Percentiles rank a stretch among this genome's conserved stretches.
These are phyloP conservation scores for Paracyclopina nana DNA, from an alignment of 1,140 invertebrate species.

Conservation along the genomic window DNA sequence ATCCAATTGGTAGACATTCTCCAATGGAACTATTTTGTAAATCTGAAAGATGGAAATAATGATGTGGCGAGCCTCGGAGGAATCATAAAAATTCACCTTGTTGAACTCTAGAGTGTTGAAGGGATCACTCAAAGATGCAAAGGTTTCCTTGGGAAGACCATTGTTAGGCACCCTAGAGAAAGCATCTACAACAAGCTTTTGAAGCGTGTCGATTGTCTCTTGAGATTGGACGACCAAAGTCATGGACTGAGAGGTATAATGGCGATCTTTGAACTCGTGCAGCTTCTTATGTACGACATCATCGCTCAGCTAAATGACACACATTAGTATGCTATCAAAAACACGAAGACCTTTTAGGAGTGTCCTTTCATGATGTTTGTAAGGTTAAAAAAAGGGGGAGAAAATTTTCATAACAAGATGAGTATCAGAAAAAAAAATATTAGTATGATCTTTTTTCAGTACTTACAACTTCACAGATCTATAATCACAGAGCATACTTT, in stretches of 20 bases:
- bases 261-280: slow-evolving; percentile 51
- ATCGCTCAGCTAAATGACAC: slow-evolving; percentile 25
- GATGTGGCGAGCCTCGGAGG: background rate
- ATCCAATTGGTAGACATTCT: slow-evolving; percentile 13
- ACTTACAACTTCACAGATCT: too few species aligned
- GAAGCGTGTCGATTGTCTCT: slow-evolving; percentile 48
- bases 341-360: too few species aligned
- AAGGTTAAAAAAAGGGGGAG: too few species aligned
- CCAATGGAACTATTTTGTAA: slow-evolving; percentile 1
- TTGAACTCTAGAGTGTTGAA: slow-evolving; percentile 1
- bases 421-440: too few species aligned
- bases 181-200: slow-evolving; percentile 29
- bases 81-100: slow-evolving; percentile 5
- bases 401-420: too few species aligned
- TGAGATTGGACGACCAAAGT: slow-evolving; percentile 47
- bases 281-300: slow-evolving; percentile 24
- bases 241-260: slow-evolving; percentile 77
- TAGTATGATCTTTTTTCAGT: too few species aligned
- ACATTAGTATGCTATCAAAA: too few species aligned
- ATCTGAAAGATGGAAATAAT: background rate
- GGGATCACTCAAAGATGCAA: background rate
- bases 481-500: too few species aligned
- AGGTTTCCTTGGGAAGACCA: slow-evolving; percentile 6
- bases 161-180: slow-evolving; percentile 15
- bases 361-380: too few species aligned